Evolutionary conservation across 2,113 vertebrate species (phyloP).

Genomic region (Sylvia atricapilla): DNA sequence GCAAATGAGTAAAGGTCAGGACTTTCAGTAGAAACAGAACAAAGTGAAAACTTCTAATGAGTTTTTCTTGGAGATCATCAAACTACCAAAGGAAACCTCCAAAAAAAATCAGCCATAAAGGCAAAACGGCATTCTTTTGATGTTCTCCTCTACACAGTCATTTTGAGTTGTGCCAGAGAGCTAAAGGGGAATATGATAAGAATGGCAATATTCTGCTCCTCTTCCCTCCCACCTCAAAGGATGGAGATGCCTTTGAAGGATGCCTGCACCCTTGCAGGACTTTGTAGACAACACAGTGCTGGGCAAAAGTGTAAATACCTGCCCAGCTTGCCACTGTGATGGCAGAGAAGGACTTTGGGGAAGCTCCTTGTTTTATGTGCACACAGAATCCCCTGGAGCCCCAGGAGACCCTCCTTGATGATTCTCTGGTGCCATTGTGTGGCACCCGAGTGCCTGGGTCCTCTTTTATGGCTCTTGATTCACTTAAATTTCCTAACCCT

Average conservation of each 20-base stretch:
- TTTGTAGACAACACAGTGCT: not conserved
- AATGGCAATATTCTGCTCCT: not conserved
- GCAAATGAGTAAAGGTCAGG: slow-evolving; percentile 13
- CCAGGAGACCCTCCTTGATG: not conserved
- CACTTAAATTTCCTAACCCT: not conserved
- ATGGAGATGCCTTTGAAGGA: not conserved
- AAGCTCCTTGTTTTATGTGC: not conserved
- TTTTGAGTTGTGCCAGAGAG: not conserved
- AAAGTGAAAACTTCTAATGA: slow-evolving; percentile 1
- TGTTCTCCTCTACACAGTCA: not conserved
- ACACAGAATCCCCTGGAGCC: not conserved
- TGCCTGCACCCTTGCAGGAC: not conserved
- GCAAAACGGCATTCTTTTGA: not conserved
- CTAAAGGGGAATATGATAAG: not conserved
- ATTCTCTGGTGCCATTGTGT: not conserved
- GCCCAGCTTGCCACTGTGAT: not conserved
- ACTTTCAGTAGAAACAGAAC: not conserved
- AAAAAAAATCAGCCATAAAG: not conserved
- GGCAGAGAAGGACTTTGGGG: not conserved
- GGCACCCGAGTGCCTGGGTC: not conserved
- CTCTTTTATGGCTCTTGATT: not conserved
- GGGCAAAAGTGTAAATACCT: not conserved
- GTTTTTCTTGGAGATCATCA: not conserved
- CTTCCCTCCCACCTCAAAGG: not conserved
- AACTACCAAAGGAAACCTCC: not conserved